Base-by-base conservation (phyloP, 2,888 invertebrate genomes). In the Macropis europaea region DNA sequence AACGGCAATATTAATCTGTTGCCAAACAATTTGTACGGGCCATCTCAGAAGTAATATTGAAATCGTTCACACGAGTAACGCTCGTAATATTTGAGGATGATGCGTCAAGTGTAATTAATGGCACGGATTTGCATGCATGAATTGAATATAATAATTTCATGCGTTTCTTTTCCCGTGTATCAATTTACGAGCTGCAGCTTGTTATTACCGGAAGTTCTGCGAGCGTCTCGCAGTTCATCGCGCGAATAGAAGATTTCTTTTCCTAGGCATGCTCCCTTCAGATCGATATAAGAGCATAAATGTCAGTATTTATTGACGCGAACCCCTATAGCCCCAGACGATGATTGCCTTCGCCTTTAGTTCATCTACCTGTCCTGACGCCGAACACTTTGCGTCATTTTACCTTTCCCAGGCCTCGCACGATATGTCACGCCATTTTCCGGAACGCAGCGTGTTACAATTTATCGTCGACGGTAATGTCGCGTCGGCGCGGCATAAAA, bases 391-490 rank as follows among this genome's bases (percentile, higher is more conserved):
- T 76, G 22, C 70, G 53, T 75, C 40, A 42, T 57, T 74, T 73
- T 81, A 56, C 67, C 78, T 76, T 80, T 68, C 34, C 56, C 34
- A 53, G 47, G 54, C 43, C 72, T 32, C 24, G 45, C 43, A 43
- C 73, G 66, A 77, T 73, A 77, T 70, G 76, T 66, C 78, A 76
- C 42, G 81, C 62, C 70, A 76, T 76, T 81, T 77, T 77, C 72
- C 57, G 30, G 32, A 70, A 67, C 50, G 67, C 50, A 43, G 30
- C 56, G 47, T 62, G 43, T 48, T 71, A 62, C 67, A 76, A 76
- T 81, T 80, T 73, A 62, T 52, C 64, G 59, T 42, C 67, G 47
- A 50, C 48, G 52, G 30, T 73, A 71, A 71, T 66, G 53, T 68
- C 62, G 70, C 42, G 45, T 42, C 54, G 45, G 42, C 45, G 42